Base-by-base conservation (phyloP, 2,797 vertebrate species). In the Todus mexicanus region DNA sequence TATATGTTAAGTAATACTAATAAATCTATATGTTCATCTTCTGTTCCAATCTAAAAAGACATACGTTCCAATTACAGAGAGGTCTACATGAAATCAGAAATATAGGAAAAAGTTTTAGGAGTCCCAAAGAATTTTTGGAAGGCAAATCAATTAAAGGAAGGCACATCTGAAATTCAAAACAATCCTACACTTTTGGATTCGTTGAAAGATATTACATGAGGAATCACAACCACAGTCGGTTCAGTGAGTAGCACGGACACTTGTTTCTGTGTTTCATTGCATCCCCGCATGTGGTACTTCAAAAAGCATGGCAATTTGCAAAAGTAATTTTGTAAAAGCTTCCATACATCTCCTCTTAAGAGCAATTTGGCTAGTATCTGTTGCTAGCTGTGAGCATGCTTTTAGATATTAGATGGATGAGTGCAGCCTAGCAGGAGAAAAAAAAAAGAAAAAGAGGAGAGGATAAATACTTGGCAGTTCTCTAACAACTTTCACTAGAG, bases 111-210 rank as follows among this genome's bases (percentile, higher is more conserved):
- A 65, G 29, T 3, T 83, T 93, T 73, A 77, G 76, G 42, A 51
- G 37, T 2, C 57, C 51, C 80, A 50, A 93, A 91, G 40, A 92
- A 95, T 96, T 97, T 98, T 97, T 97, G 94, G 87, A 96, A 95
- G 92, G 90, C 89, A 96, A 97, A 95, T 97, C 80, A 90, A 92
- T 97, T 94, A 94, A 94, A 96, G 89, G 96, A 97, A 98, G 97
- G 94, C 95, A 97, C 91, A 54, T 96, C 66, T 97, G 96, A 98
- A 98, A 98, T 97, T 97, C 97, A 98, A 98, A 97, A 93, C 84
- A 66, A 65, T 96, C 95, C 97, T 97, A 92, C 90, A 95, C 95
- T 92, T 98, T 96, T 95, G 96, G 97, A 96, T 94, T 93, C 71
- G 54, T 76, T 93, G 93, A 90, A 91, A 95, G 76, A 83, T 88